Percentiles rank a stretch among this genome's conserved stretches.
These are phyloP conservation scores for Rutilus rutilus DNA, from an alignment of 2,113 vertebrate genomes.

Conservation along the genomic window DNA sequence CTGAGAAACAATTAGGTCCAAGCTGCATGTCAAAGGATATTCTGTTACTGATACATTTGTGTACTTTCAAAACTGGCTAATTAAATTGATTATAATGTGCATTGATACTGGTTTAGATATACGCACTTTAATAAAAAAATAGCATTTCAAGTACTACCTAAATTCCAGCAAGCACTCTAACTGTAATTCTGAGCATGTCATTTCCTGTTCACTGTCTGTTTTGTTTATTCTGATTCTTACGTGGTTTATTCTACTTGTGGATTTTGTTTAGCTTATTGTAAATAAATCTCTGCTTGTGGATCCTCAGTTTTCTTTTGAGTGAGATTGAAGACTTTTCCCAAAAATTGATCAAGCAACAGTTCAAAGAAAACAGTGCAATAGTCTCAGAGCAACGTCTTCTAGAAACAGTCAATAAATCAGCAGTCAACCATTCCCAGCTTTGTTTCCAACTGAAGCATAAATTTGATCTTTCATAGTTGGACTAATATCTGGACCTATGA, in stretches of 20 bases:
- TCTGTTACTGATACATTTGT: neutral
- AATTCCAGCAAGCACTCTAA: neutral
- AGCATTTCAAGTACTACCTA: too few species aligned
- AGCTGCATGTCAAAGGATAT: neutral
- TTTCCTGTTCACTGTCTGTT: neutral
- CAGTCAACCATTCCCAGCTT: neutral
- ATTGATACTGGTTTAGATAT: neutral
- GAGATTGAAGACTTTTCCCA: neutral
- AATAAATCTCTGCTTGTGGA: neutral
- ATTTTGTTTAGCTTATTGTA: constrained; percentile 23
- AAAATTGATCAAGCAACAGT: neutral
- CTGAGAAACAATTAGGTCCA: neutral
- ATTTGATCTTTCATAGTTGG: neutral
- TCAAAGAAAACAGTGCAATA: neutral
- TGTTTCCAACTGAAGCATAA: neutral
- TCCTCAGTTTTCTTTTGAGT: neutral
- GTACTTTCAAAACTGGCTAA: neutral
- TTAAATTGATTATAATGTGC: neutral
- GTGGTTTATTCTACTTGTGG: neutral
- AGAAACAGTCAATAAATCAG: neutral
- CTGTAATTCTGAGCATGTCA: neutral
- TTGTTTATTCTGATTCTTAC: constrained; percentile 17
- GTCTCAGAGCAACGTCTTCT: neutral
- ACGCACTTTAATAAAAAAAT: neutral
- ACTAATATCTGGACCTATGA: neutral